A percentile compares a stretch with the other conserved stretches of the same genome.
Evolutionary conservation across 2,797 vertebrate species (phyloP).

Genomic region (Linurgus olivaceus): DNA sequence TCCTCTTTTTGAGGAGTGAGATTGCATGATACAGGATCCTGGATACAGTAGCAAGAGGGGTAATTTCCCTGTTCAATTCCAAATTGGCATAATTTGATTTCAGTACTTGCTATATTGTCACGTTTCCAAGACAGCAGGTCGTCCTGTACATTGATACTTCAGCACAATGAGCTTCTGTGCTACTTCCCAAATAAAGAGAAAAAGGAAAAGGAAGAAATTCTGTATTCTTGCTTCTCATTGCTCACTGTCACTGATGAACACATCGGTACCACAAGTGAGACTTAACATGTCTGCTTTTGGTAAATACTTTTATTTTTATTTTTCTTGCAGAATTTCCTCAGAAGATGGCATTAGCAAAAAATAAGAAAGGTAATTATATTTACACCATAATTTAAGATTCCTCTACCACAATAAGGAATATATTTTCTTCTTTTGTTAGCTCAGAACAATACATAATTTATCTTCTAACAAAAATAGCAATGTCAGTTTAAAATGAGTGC

Average conservation of each 20-base stretch:
- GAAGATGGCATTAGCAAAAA: not conserved
- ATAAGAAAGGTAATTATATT: constrained; percentile 50
- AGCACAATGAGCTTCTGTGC: not conserved
- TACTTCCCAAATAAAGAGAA: not conserved
- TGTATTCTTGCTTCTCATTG: not conserved
- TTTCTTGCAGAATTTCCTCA: constrained; percentile 47
- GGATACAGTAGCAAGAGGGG: not conserved
- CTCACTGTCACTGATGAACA: not conserved
- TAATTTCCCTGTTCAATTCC: no score
- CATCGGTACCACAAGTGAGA: not conserved
- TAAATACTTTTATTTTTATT: not conserved
- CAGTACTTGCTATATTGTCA: not conserved
- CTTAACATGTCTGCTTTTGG: not conserved
- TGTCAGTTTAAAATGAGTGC: not conserved
- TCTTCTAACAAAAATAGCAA: not conserved
- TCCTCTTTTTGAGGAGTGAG: not conserved
- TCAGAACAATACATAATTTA: not conserved
- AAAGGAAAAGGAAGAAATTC: not conserved
- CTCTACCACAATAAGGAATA: not conserved
- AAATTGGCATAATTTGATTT: not conserved
- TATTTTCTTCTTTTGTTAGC: not conserved
- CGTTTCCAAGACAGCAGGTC: not conserved
- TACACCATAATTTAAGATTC: not conserved
- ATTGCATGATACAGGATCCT: not conserved
- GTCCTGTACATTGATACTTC: not conserved